These are phyloP conservation scores for Chorisops tibialis DNA, from an alignment of 2,888 invertebrate genomes.

Conservation along the genomic window DNA sequence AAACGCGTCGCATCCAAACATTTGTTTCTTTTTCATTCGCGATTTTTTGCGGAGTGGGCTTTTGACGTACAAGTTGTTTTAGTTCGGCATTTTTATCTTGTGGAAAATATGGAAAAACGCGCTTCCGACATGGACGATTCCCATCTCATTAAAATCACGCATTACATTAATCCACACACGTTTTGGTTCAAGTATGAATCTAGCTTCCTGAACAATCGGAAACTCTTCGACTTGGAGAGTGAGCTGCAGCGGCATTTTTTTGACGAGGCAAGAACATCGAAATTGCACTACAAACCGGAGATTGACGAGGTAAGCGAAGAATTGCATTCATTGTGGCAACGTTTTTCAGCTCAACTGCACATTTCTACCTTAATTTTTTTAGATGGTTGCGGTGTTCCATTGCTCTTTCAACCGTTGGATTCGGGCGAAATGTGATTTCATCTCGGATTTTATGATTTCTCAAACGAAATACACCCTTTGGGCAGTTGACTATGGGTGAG, in stretches of 20 bases:
- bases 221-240: slow-evolving; percentile 5
- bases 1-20: no score
- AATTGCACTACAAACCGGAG: background rate
- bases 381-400: slow-evolving; percentile 27
- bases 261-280: background rate
- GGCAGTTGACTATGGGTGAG: slow-evolving; percentile 32
- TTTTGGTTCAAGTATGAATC: slow-evolving; percentile 31
- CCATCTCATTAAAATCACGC: slow-evolving; percentile 26
- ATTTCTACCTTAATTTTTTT: background rate
- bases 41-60: no score
- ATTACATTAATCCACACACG: slow-evolving; percentile 31
- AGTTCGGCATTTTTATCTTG: no score
- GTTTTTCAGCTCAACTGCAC: background rate
- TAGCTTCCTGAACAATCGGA: slow-evolving; percentile 1
- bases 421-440: slow-evolving; percentile 26
- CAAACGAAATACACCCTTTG: slow-evolving; percentile 21
- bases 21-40: no score
- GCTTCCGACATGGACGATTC: background rate
- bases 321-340: background rate
- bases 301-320: background rate
- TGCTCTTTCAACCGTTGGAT: slow-evolving; percentile 26
- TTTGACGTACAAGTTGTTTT: no score
- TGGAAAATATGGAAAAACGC: no score
- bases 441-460: background rate
- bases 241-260: slow-evolving; percentile 4